A percentile compares a stretch with the other conserved stretches of the same genome.
These are phyloP conservation scores for Pherbina coryleti DNA, from an alignment of 2,888 invertebrate genomes.

Conservation along the genomic window DNA sequence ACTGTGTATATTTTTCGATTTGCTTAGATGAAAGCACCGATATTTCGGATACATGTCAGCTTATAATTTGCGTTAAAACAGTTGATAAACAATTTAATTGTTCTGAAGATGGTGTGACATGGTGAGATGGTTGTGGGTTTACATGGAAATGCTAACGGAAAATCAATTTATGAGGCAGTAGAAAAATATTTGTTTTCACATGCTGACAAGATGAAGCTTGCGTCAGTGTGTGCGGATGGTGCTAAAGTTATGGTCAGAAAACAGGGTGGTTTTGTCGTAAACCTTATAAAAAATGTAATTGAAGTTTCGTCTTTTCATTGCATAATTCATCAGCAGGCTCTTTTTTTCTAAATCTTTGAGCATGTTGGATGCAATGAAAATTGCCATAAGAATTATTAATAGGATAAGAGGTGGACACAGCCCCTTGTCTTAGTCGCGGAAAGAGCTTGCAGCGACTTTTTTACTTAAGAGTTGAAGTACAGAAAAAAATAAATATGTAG, in stretches of 20 bases:
- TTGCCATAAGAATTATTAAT: conserved; percentile 5
- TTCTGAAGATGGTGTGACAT: conserved; percentile 15
- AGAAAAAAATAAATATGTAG: neutral
- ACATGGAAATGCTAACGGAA: conserved; percentile 12
- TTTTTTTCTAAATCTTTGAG: conserved; percentile 17
- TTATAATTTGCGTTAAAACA: conserved; percentile 35
- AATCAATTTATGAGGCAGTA: conserved; percentile 31
- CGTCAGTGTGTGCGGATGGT: conserved; percentile 14
- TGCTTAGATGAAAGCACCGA: neutral
- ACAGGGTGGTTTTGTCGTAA: conserved; percentile 13
- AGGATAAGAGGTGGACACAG: conserved; percentile 14
- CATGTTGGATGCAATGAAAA: no score
- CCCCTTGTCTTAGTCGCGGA: neutral
- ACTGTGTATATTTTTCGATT: conserved; percentile 2
- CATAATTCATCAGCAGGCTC: conserved; percentile 12
- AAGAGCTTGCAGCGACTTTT: neutral
- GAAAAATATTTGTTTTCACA: conserved; percentile 4
- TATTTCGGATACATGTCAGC: conserved; percentile 17
- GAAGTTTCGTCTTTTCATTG: neutral
- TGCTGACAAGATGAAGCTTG: conserved; percentile 18
- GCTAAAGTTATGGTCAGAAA: conserved; percentile 21
- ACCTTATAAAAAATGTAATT: neutral
- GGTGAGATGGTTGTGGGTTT: conserved; percentile 4
- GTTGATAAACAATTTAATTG: conserved; percentile 35
- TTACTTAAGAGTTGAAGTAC: neutral